A percentile compares a stretch with the other conserved stretches of the same genome.
These are phyloP conservation scores for Pogonognathellus flavescens DNA, from an alignment of 1,140 invertebrate genomes.

Conservation along the genomic window DNA sequence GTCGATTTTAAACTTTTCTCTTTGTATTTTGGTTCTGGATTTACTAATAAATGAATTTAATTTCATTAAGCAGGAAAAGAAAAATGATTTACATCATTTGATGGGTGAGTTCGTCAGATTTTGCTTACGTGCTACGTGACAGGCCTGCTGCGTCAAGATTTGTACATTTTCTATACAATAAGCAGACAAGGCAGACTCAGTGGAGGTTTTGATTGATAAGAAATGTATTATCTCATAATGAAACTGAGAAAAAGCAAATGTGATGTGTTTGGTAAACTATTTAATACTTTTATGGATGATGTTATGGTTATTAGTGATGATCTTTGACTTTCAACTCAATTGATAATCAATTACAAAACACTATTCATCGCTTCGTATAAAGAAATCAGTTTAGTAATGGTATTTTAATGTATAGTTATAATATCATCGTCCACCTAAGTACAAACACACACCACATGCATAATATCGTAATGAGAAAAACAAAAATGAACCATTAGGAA, in stretches of 20 bases:
- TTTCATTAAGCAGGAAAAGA: too few relatives aligned
- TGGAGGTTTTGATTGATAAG: slow-evolving; percentile 13
- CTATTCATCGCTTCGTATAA: not conserved
- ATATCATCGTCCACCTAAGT: too few relatives aligned
- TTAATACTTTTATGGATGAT: slow-evolving; percentile 20
- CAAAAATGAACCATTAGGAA: slow-evolving; percentile 36
- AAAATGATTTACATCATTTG: too few relatives aligned
- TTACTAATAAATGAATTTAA: too few relatives aligned
- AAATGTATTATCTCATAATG: not conserved
- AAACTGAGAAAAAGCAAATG: slow-evolving; percentile 30
- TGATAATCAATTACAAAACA: slow-evolving; percentile 24
- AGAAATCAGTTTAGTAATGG: not conserved
- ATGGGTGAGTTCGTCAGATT: too few relatives aligned
- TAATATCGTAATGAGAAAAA: not conserved
- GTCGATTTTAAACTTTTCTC: too few relatives aligned
- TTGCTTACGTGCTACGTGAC: too few relatives aligned
- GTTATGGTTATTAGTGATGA: slow-evolving; percentile 41
- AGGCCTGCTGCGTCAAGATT: too few relatives aligned
- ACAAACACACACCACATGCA: too few relatives aligned
- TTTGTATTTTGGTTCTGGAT: too few relatives aligned
- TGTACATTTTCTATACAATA: not conserved
- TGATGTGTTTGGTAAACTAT: slow-evolving; percentile 29
- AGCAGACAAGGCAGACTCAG: not conserved
- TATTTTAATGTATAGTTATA: too few relatives aligned
- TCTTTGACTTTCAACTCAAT: slow-evolving; percentile 42